Evolutionary conservation across 1,140 invertebrate species (phyloP), one percentile per base, ranked within the genome.

Genomic region (Myzus persicae): DNA sequence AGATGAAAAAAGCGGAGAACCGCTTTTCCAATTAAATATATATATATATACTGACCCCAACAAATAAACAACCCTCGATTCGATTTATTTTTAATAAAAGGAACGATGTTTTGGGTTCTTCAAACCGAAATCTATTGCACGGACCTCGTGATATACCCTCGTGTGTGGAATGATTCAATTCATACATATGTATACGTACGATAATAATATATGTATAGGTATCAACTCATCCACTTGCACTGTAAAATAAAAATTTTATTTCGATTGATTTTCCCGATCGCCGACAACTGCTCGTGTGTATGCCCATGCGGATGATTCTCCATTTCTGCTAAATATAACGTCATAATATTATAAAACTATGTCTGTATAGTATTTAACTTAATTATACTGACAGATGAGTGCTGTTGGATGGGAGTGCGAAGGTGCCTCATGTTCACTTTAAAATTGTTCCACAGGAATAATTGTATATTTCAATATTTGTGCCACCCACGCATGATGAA

Each of bases 41-140:
- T 54, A 26, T 54, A 26, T 54, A 54, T 54, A 54, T 59, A 22
- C 40, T 38, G 87, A 89, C 87, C 48, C 38, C 46, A 22, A 38
- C n/a, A 14, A 89, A 54, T 89, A 89, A 54, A 89, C 87, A 38
- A 89, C 87, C 46, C 51, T 40, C 38, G 46, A 67, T 90, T 90
- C 48, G 89, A 67, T 90, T 90, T 90, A 90, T 90, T 67, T 90
- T 90, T 90, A 90, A 90, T 90, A 90, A 90, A 67, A 22, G 20
- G 20, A 89, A 54, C 38, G 87, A 51, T 48, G 48, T 54, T 89
- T 36, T 26, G 85, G 7, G 26, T 26, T 26, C 46, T 31, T 38
- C 46, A 88, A 90, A 90, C 24, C 38, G 26, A 90, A 90, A 90
- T 90, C 48, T 59, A 90, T 90, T 88, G n/a, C 51, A 14, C n/a